These are phyloP conservation scores for Hippocampus guttulatus DNA, from an alignment of 2,113 vertebrate genomes.

Conservation along the genomic window DNA sequence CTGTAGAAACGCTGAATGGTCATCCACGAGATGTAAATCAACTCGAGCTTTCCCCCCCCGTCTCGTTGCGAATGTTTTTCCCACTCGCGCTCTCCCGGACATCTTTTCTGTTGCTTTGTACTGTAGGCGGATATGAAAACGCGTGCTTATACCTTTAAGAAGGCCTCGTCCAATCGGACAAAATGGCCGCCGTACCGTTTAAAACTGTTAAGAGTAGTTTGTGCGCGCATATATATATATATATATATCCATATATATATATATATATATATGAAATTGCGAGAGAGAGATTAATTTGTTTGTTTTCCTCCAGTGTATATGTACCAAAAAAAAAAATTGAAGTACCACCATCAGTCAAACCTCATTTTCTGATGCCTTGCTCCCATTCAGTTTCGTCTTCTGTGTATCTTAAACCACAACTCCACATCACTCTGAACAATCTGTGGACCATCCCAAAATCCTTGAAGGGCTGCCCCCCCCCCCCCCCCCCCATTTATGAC, in stretches of 20 bases:
- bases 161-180: constrained; percentile 47
- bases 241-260: neutral
- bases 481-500: constrained; percentile 35
- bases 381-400: neutral
- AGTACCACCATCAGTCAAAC: constrained; percentile 27
- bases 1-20: constrained; percentile 40
- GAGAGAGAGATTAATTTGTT: constrained; percentile 25
- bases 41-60: too few species aligned
- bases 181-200: constrained; percentile 57
- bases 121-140: constrained; percentile 45
- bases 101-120: constrained; percentile 57
- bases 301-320: constrained; percentile 25
- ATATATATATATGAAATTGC: constrained; percentile 11
- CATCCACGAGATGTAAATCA: constrained; percentile 51
- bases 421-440: constrained; percentile 36
- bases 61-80: constrained; percentile 1
- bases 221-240: constrained; percentile 15
- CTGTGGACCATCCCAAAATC: constrained; percentile 53
- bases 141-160: constrained; percentile 68
- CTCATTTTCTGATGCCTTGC: neutral
- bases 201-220: constrained; percentile 62
- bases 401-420: constrained; percentile 31
- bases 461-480: constrained; percentile 58
- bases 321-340: neutral
- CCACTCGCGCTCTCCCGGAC: constrained; percentile 42